phyloP scores from a whole-genome alignment of 1,140 invertebrate species.

The Drosophila nigrodunni region DNA sequence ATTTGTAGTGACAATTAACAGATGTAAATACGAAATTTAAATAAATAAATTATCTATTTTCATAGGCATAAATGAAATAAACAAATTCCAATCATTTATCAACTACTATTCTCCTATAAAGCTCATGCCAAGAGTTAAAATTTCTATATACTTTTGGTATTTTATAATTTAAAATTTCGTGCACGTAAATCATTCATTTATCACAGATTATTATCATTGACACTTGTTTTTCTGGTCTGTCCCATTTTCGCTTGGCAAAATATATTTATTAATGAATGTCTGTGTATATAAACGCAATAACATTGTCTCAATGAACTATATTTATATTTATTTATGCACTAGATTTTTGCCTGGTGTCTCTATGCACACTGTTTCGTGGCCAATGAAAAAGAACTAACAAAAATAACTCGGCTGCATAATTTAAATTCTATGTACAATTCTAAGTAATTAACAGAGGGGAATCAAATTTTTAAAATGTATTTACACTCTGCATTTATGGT shows the following conservation, averaged over 20 bases:
- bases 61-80: constrained; percentile 15
- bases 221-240: constrained; percentile 20
- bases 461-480: constrained; percentile 16
- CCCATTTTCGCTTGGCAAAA: neutral
- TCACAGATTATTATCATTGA: constrained; percentile 13
- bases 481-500: constrained; percentile 16
- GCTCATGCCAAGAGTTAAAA: neutral
- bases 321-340: constrained; percentile 61
- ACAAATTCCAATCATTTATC: neutral
- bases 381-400: constrained; percentile 22
- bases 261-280: constrained; percentile 25
- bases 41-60: constrained; percentile 4
- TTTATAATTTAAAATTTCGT: neutral
- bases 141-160: neutral
- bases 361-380: constrained; percentile 10
- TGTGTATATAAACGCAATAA: constrained; percentile 7
- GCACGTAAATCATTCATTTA: neutral
- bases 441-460: constrained; percentile 43
- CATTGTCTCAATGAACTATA: constrained; percentile 62
- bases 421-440: constrained; percentile 33
- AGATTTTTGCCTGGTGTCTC: constrained; percentile 37
- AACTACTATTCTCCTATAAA: neutral
- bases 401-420: constrained; percentile 27
- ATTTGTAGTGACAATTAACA: constrained; percentile 26
- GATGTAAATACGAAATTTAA: neutral